Conservation (phyloP, 1,140 invertebrate genomes). For the Trichogramma pretiosum region DNA sequence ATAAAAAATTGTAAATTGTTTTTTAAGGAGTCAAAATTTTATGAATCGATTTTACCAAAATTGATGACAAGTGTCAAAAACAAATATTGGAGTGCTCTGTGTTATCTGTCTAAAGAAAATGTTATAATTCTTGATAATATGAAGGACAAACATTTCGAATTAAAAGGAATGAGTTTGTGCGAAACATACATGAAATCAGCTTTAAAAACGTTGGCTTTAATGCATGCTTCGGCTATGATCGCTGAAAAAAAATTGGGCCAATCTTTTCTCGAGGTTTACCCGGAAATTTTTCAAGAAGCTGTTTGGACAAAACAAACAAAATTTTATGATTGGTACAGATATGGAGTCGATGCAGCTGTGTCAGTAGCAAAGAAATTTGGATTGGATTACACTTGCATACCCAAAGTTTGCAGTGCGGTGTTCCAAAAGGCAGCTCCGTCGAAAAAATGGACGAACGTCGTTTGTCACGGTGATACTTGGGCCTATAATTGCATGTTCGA, state of each 20-base stretch:
- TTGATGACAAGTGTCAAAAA: not conserved
- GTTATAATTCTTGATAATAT: constrained; percentile 20
- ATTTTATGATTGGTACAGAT: constrained; percentile 22
- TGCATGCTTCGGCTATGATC: constrained; percentile 1
- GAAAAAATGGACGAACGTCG: not conserved
- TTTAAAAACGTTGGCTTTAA: not conserved
- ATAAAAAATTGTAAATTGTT: not conserved
- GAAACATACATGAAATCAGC: not conserved
- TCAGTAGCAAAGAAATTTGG: constrained; percentile 25
- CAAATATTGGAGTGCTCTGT: constrained; percentile 31
- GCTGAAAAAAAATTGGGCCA: constrained; percentile 1
- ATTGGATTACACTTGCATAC: constrained; percentile 27
- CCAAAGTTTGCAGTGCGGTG: constrained; percentile 31
- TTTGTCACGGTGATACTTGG: constrained; percentile 1
- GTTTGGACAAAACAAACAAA: not conserved
- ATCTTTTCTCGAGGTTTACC: not conserved
- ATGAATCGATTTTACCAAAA: not conserved
- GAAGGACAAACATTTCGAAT: constrained; percentile 10
- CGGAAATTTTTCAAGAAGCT: not conserved
- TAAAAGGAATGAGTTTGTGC: not conserved
- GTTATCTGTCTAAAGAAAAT: constrained; percentile 35
- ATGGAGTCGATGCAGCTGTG: constrained; percentile 24
- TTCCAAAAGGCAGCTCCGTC: constrained; percentile 43
- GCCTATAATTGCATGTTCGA: constrained; percentile 3
- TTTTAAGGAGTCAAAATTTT: not conserved